Conservation (phyloP, 2,113 vertebrate species). For the Semnopithecus entellus region DNA sequence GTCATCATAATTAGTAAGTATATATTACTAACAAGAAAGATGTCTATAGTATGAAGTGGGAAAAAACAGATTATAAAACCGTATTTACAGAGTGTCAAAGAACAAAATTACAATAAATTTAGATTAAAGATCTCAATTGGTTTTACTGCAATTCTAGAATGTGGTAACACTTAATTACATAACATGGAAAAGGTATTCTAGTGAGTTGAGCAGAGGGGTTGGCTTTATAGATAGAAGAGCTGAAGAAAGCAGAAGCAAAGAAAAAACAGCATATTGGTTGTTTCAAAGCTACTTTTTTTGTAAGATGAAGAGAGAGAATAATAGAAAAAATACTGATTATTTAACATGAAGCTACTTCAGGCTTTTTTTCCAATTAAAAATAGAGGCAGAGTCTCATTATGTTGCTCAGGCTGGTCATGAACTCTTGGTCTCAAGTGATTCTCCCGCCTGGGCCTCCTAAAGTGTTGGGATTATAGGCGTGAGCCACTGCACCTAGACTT, state of each 20-base stretch:
- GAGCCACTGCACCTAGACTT: no score
- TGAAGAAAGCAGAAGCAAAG: not conserved
- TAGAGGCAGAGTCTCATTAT: no score
- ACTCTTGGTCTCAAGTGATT: no score
- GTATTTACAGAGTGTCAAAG: not conserved
- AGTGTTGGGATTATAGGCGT: no score
- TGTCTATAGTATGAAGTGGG: not conserved
- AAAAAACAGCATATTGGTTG: not conserved
- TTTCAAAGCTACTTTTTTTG: not conserved
- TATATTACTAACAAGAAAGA: slow-evolving; percentile 7
- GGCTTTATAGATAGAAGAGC: not conserved
- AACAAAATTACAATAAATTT: not conserved
- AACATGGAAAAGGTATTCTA: not conserved
- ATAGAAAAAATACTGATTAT: not conserved
- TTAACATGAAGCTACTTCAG: not conserved
- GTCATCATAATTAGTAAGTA: not conserved
- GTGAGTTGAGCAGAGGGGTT: not conserved
- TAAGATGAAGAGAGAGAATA: not conserved
- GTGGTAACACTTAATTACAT: not conserved
- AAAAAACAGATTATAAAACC: not conserved
- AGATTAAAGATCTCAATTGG: not conserved
- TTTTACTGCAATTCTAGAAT: not conserved
- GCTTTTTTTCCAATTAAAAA: no score
- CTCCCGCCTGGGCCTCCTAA: no score
- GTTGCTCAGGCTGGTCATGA: no score